phyloP scores from a whole-genome alignment of 1,140 invertebrate genomes.

The Magallana gigas region DNA sequence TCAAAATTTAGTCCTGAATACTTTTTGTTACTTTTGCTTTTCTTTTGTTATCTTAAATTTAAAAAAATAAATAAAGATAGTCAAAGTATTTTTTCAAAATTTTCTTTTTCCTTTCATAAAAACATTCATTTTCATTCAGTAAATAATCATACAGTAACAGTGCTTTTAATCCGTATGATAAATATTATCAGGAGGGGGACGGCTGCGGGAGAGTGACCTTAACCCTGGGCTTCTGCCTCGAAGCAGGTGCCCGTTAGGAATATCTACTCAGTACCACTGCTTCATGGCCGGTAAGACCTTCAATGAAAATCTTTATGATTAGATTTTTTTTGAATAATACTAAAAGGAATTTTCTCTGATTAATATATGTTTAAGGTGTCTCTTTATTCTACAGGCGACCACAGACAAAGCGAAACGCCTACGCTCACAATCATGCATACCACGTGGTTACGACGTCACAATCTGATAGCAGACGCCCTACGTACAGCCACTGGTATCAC shows the following conservation, averaged over 20 bases:
- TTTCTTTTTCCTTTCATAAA: not conserved
- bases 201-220: not conserved
- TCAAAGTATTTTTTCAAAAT: too few species aligned
- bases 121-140: too few species aligned
- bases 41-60: too few species aligned
- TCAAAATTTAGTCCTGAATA: too few species aligned
- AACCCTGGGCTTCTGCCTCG: not conserved
- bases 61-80: too few species aligned
- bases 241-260: not conserved
- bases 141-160: too few species aligned
- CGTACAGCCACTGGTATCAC: constrained; percentile 87
- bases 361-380: too few species aligned
- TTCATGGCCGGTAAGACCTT: not conserved
- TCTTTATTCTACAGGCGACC: constrained; percentile 58
- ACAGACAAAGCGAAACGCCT: constrained; percentile 58
- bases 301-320: too few species aligned
- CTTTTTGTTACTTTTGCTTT: too few species aligned
- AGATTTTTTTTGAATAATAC: too few species aligned
- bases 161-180: too few species aligned
- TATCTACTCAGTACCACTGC: not conserved
- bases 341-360: too few species aligned
- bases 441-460: constrained; percentile 96
- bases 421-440: constrained; percentile 94
- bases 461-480: constrained; percentile 89
- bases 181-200: not conserved